Percentiles rank a stretch among this genome's conserved stretches.
These are phyloP conservation scores for Pristionchus maxplancki DNA, from an alignment of 2,888 invertebrate species.

Conservation along the genomic window DNA sequence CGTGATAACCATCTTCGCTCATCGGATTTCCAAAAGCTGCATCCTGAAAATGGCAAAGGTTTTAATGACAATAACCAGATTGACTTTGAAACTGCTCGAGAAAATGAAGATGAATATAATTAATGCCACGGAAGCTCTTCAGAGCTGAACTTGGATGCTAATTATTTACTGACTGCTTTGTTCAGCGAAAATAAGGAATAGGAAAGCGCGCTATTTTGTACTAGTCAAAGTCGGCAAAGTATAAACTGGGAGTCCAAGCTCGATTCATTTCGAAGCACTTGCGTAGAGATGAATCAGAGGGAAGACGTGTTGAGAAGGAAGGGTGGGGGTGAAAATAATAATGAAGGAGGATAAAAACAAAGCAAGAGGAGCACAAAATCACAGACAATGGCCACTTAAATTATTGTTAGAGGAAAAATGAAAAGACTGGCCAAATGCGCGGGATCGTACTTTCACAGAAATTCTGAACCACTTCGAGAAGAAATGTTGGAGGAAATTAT, in stretches of 20 bases:
- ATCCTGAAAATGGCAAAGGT: not conserved
- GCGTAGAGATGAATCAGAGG: not conserved
- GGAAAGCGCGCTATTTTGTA: too few species aligned
- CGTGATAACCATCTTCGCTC: not conserved
- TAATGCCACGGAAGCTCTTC: too few species aligned
- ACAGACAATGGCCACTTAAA: not conserved
- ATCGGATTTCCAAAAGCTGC: not conserved
- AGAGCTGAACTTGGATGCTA: too few species aligned
- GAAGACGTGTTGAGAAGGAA: not conserved
- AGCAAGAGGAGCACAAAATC: not conserved
- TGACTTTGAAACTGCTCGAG: too few species aligned
- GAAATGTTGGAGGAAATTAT: too few species aligned
- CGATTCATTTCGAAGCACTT: constrained; percentile 8
- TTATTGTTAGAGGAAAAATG: not conserved
- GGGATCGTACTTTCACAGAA: too few species aligned
- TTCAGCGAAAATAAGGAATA: too few species aligned
- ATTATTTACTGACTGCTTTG: too few species aligned
- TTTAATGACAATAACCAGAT: too few species aligned
- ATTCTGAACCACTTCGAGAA: too few species aligned
- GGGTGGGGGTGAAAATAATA: not conserved
- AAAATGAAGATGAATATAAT: too few species aligned
- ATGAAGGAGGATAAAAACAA: constrained; percentile 14
- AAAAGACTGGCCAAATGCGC: too few species aligned
- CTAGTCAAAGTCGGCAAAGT: not conserved
- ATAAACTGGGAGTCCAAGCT: not conserved